Evolutionary conservation across 2,797 vertebrate genomes (phyloP), one percentile per base, ranked within the genome.

Genomic region (Aldrovandia affinis): DNA sequence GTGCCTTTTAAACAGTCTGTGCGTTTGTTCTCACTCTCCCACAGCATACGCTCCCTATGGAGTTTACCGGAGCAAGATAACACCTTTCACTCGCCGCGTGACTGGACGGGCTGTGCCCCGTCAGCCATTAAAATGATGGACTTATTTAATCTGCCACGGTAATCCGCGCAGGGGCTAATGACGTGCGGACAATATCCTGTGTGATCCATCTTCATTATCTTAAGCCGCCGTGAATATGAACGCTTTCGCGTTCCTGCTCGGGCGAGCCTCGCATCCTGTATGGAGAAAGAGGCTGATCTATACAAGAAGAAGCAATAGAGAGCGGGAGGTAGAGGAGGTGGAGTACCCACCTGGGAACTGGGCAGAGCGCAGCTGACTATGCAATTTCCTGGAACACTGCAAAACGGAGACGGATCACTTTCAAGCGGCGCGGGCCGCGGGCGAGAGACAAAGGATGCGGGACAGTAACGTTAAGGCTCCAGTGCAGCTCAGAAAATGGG

Each of bases 181-280:
- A 61, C 75, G 70, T 78, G 54, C 82, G 18, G 70, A 33, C 28
- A 42, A 44, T 83, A 63, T 52, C 75, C 57, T 78, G 25, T 78
- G 82, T 50, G 73, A 83, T 83, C 77, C 75, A 44, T 83, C 82
- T 78, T 83, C 82, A 83, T 83, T 83, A 83, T 42, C 59, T 78
- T 63, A 78, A 55, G 52, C 42, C 14, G 61, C 75, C 77, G 30
- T 78, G 82, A 83, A 83, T 78, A 50, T 47, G 47, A 83, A 83
- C 61, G 75, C 28, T 22, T 70, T 70, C 4, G 18, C 15, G 12
- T 70, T 33, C 33, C 65, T 70, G 33, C 33, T 39, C 15, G 33
- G 33, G 15, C 33, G 33, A 70, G 30, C 77, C 50, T 59, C 54
- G 28, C 20, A n/a, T 8, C 75, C 77, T 52, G 22, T 28, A 18